Evolutionary conservation across 2,888 invertebrate genomes (phyloP), one percentile per base, ranked within the genome.

Genomic region (Arge pagana): DNA sequence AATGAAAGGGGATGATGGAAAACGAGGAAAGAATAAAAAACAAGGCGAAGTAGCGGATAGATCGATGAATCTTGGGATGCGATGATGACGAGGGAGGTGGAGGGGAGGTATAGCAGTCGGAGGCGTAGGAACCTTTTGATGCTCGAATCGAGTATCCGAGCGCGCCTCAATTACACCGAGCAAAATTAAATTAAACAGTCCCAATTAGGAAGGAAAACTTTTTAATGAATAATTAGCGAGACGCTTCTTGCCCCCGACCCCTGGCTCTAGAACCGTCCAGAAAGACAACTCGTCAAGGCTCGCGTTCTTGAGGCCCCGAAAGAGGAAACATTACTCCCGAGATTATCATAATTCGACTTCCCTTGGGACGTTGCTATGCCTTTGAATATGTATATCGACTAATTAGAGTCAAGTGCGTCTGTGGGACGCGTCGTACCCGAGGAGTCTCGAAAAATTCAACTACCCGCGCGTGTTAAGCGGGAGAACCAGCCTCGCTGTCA

Each of bases 221-320:
- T 45, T 45, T 45, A 45, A 45, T 45, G 45, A 45, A 45, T 45
- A 45, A 45, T 45, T 45, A 45, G 45, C 33, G 45, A 45, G 45
- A 45, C 28, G 33, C 45, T 33, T 19, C 35, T n/a, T 33, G 13
- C 3, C 5, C 15, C 11, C 24, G 13, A 10, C 11, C 45, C 15
- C 7, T 35, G 21, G 6, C 18, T 45, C 31, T 11, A 11, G 23
- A 15, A 19, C 15, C 4, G 45, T 35, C 31, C 35, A 31, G 19
- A 23, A 33, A 45, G 31, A 45, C 33, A 45, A n/a, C 33, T 45
- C 42, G n/a, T 42, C 30, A 26, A n/a, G 42, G 24, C 33, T 33
- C 45, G n/a, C n/a, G n/a, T n/a, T n/a, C 33, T 31, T 33, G 35
- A 19, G 23, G 33, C 19, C 42, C 33, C 11, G 33, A 45, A 45